These are phyloP conservation scores for Helicolenus hilgendorfi DNA, from an alignment of 2,797 vertebrate genomes.

Conservation along the genomic window DNA sequence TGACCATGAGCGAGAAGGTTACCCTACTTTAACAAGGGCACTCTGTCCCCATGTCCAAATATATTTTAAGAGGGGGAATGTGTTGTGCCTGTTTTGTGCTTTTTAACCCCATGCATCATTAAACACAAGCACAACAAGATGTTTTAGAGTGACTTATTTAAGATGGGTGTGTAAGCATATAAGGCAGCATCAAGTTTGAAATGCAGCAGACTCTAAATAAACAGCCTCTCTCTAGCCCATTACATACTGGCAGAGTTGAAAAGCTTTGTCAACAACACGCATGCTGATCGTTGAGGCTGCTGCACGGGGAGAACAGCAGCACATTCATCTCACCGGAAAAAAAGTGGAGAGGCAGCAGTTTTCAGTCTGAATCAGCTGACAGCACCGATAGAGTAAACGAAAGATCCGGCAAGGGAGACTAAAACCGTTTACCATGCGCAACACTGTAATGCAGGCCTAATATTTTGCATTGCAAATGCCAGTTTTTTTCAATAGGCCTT, in stretches of 20 bases:
- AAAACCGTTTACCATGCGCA: slow-evolving; percentile 28
- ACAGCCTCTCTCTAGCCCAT: background rate
- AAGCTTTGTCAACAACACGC: slow-evolving; percentile 74
- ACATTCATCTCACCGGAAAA: slow-evolving; percentile 53
- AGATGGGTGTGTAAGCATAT: background rate
- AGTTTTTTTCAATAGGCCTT: background rate
- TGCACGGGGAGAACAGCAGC: slow-evolving; percentile 53
- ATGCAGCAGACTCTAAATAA: slow-evolving; percentile 21
- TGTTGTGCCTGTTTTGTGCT: slow-evolving; percentile 9
- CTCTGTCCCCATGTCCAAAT: slow-evolving; percentile 59
- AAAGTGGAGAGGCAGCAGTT: slow-evolving; percentile 84
- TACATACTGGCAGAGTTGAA: slow-evolving; percentile 45
- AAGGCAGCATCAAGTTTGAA: background rate
- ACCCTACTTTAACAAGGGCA: slow-evolving; percentile 73
- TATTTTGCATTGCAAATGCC: background rate
- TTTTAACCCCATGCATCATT: slow-evolving; percentile 26
- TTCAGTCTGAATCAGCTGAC: slow-evolving; percentile 77
- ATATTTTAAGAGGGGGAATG: slow-evolving; percentile 29
- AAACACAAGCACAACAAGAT: background rate
- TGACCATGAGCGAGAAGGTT: slow-evolving; percentile 41
- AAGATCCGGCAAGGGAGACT: slow-evolving; percentile 15
- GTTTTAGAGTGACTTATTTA: background rate
- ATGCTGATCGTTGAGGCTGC: slow-evolving; percentile 59
- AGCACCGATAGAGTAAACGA: slow-evolving; percentile 51
- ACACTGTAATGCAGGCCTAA: background rate